phyloP scores from a whole-genome alignment of 2,113 vertebrate genomes.

The Callithrix jacchus region DNA sequence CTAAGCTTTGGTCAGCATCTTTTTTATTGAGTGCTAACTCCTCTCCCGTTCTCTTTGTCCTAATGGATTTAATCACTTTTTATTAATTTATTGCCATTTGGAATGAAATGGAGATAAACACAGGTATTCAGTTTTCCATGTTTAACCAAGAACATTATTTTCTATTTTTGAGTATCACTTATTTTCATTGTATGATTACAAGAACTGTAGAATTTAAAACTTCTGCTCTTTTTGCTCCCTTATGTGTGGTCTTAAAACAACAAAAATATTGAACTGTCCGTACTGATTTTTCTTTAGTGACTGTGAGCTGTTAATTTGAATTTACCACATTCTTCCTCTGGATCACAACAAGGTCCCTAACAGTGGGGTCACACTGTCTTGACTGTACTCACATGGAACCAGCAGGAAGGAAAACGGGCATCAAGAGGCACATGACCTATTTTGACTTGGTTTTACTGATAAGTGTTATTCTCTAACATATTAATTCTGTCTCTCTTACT shows the following conservation, averaged over 20 bases:
- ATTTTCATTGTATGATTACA: not conserved
- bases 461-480: not conserved
- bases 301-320: not conserved
- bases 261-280: not conserved
- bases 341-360: not conserved
- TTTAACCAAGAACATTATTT: slow-evolving; percentile 12
- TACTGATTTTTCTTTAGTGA: not conserved
- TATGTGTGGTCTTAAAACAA: slow-evolving; percentile 1
- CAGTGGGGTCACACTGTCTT: not conserved
- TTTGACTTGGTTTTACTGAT: not conserved
- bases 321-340: not conserved
- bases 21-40: not conserved
- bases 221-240: not conserved
- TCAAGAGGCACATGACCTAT: not conserved
- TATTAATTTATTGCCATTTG: not conserved
- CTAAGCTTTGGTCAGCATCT: not conserved
- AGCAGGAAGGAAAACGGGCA: not conserved
- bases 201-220: slow-evolving; percentile 24
- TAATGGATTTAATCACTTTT: not conserved
- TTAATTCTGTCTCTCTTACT: not conserved
- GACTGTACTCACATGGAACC: not conserved
- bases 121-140: not conserved
- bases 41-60: not conserved
- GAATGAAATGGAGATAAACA: not conserved
- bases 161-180: not conserved